Conservation (phyloP, 2,797 vertebrate species). For the Astyanax mexicanus region DNA sequence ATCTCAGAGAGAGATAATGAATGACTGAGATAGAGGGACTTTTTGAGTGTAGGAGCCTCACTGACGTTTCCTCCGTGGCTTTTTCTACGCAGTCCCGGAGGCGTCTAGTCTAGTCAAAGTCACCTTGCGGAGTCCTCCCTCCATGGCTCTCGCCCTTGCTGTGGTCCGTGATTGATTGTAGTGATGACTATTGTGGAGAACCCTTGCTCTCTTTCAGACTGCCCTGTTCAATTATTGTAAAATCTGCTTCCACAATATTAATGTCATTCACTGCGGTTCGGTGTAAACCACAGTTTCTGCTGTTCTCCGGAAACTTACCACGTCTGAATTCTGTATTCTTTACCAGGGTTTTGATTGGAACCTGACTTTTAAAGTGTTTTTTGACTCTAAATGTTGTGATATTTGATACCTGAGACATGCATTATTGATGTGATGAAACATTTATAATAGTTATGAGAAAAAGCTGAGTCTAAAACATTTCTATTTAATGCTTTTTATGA, state of each 20-base stretch:
- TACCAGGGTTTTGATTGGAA: too few relatives aligned
- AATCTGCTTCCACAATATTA: background rate
- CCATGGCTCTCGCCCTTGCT: slow-evolving; percentile 74
- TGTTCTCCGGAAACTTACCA: too few relatives aligned
- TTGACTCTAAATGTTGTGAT: too few relatives aligned
- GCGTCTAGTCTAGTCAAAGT: slow-evolving; percentile 78
- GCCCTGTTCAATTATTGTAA: slow-evolving; percentile 67
- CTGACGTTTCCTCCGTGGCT: slow-evolving; percentile 79
- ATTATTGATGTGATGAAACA: too few relatives aligned
- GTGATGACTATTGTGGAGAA: slow-evolving; percentile 74
- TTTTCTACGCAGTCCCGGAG: slow-evolving; percentile 78
- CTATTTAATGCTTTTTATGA: too few relatives aligned
- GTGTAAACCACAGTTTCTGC: too few relatives aligned
- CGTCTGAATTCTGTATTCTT: too few relatives aligned
- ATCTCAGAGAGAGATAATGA: slow-evolving; percentile 19
- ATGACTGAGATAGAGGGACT: slow-evolving; percentile 33
- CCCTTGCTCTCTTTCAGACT: slow-evolving; percentile 63
- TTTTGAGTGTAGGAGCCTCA: slow-evolving; percentile 63
- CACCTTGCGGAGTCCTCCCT: slow-evolving; percentile 75
- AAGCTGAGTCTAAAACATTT: too few relatives aligned
- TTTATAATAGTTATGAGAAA: too few relatives aligned
- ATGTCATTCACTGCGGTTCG: background rate
- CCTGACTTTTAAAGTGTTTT: too few relatives aligned
- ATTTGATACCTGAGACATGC: too few relatives aligned
- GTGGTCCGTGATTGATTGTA: slow-evolving; percentile 71